Conservation (phyloP, 2,797 vertebrate genomes). For the Platalea minor region DNA sequence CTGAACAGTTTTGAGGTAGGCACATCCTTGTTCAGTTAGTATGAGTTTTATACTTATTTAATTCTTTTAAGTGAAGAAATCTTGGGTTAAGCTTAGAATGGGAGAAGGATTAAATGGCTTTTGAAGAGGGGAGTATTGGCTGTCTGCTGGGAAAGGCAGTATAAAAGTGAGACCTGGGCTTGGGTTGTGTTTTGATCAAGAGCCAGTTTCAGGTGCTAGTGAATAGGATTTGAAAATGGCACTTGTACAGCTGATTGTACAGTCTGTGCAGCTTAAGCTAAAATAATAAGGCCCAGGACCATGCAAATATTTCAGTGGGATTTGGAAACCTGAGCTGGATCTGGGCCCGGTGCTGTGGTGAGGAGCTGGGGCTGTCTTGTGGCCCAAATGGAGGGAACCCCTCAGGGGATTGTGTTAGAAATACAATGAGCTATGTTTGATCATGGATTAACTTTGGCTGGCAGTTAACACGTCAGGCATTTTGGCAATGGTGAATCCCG, state of each 20-base stretch:
- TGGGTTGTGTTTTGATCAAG: not conserved
- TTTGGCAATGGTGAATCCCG: not conserved
- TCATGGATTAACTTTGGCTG: not conserved
- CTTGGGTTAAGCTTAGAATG: not conserved
- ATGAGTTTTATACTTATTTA: not conserved
- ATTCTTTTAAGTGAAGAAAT: not conserved
- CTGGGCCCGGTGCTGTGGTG: not conserved
- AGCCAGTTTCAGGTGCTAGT: constrained; percentile 24
- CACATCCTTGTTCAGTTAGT: not conserved
- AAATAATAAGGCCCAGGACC: not conserved
- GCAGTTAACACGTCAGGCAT: not conserved
- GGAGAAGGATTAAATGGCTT: not conserved
- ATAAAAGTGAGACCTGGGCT: not conserved
- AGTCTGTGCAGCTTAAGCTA: not conserved
- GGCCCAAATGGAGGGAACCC: not conserved
- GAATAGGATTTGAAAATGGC: not conserved
- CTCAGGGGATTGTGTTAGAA: not conserved
- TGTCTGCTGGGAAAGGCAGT: not conserved
- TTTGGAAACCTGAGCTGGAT: not conserved
- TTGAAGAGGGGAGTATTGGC: not conserved
- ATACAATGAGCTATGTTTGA: not conserved
- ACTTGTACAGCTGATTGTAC: not conserved
- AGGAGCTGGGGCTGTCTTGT: not conserved
- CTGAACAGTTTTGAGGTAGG: not conserved
- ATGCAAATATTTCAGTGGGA: not conserved